Conservation (phyloP, 2,888 invertebrate genomes). For the Malthinus seriepunctatus region DNA sequence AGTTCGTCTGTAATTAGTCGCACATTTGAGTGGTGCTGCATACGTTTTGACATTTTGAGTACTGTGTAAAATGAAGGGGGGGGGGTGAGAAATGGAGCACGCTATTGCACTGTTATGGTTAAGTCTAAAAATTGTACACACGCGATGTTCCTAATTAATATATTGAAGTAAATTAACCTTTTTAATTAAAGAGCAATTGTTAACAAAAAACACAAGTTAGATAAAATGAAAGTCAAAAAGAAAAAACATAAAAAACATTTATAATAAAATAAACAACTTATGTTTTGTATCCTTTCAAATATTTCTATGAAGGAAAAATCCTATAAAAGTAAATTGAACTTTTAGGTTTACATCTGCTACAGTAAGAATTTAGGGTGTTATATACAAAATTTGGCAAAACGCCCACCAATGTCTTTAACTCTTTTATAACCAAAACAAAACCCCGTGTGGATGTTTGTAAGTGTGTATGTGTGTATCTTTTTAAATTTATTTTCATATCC, state of each 20-base stretch:
- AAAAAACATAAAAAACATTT: conserved; percentile 7
- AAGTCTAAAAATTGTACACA: conserved; percentile 11
- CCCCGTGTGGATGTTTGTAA: background rate
- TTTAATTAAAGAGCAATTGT: conserved; percentile 16
- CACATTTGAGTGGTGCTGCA: background rate
- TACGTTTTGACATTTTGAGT: no score
- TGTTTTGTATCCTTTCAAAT: conserved; percentile 8
- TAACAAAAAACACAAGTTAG: conserved; percentile 5
- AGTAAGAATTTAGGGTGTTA: conserved; percentile 8
- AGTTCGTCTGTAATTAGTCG: background rate
- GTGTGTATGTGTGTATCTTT: no score
- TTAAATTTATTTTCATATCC: conserved; percentile 2
- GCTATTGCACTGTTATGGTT: background rate
- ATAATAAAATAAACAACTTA: conserved; percentile 17
- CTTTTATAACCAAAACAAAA: conserved; percentile 6
- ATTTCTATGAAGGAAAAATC: conserved; percentile 11
- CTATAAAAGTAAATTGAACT: conserved; percentile 27
- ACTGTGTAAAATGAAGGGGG: no score
- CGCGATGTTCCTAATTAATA: conserved; percentile 12
- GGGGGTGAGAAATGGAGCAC: conserved; percentile 5
- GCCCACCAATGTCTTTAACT: conserved; percentile 15
- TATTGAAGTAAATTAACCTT: conserved; percentile 12
- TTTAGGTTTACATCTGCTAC: conserved; percentile 24
- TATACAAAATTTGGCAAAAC: conserved; percentile 21
- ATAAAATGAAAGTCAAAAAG: background rate